Evolutionary conservation across 2,888 invertebrate genomes (phyloP).

Genomic region (Agrochola macilenta): DNA sequence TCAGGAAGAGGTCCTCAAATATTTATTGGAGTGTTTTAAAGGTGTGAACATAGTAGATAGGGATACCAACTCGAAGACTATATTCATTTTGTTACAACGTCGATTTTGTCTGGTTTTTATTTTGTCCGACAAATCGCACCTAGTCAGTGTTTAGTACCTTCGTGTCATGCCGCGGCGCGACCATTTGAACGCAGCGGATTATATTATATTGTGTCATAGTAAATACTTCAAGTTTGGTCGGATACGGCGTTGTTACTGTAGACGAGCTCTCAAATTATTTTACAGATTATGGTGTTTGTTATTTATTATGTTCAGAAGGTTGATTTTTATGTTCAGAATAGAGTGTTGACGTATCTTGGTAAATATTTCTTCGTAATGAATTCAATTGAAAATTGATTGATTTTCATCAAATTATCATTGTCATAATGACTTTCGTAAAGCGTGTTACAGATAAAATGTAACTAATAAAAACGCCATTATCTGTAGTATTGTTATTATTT

Average conservation of each 20-base stretch:
- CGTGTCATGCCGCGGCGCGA: background rate
- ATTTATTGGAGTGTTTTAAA: background rate
- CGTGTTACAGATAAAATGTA: background rate
- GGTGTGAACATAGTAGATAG: background rate
- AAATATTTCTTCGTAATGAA: background rate
- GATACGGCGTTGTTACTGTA: constrained; percentile 18
- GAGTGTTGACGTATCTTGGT: background rate
- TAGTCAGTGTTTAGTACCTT: constrained; percentile 53
- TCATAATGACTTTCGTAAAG: background rate
- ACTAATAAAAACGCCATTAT: constrained; percentile 2
- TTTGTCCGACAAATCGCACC: constrained; percentile 16
- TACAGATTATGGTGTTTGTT: background rate
- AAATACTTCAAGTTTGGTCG: constrained; percentile 62
- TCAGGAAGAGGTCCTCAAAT: background rate
- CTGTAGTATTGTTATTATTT: constrained; percentile 12
- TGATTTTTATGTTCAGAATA: background rate
- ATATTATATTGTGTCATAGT: constrained; percentile 56
- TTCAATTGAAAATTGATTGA: background rate
- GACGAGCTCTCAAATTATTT: constrained; percentile 1
- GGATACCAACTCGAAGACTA: constrained; percentile 8
- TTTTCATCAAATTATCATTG: background rate
- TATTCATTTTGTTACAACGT: background rate
- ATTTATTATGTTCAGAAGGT: constrained; percentile 4
- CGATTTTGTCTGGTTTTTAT: constrained; percentile 6
- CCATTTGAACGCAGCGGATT: constrained; percentile 51